These are phyloP conservation scores for Xerus inauris DNA, from an alignment of 2,113 vertebrate species.

Conservation along the genomic window DNA sequence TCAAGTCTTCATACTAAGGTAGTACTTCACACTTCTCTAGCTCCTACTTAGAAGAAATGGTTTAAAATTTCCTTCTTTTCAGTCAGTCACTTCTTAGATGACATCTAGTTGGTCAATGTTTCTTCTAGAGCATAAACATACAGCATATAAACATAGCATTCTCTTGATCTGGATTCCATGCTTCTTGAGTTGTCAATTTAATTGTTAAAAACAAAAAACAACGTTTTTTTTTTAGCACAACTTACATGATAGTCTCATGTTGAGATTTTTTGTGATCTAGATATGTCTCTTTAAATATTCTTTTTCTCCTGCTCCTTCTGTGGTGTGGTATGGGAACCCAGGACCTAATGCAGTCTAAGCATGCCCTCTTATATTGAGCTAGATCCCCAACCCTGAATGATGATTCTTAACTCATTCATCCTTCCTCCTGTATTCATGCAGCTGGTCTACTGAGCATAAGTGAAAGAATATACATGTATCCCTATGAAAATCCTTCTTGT, in stretches of 20 bases:
- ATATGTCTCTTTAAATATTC: conserved; percentile 20
- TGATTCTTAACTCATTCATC: background rate
- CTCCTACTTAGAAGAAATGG: conserved; percentile 35
- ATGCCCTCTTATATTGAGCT: background rate
- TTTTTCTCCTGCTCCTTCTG: background rate
- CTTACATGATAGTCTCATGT: background rate
- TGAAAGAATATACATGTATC: background rate
- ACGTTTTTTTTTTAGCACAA: background rate
- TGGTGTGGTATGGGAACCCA: background rate
- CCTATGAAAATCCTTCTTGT: conserved; percentile 21
- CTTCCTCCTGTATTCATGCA: conserved; percentile 10
- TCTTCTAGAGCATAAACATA: conserved; percentile 26
- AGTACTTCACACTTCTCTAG: conserved; percentile 45
- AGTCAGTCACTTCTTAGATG: conserved; percentile 12
- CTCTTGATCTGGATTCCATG: background rate
- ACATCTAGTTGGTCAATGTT: conserved; percentile 9
- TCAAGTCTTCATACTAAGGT: background rate
- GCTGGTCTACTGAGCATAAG: conserved; percentile 14
- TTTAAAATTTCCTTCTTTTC: conserved; percentile 23
- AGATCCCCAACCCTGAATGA: background rate
- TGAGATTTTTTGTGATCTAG: background rate
- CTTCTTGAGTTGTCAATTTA: background rate
- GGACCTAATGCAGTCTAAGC: background rate
- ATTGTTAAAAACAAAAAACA: background rate
- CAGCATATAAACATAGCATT: background rate